Base-by-base conservation (phyloP, 2,888 invertebrate species). In the Hyalella azteca region DNA sequence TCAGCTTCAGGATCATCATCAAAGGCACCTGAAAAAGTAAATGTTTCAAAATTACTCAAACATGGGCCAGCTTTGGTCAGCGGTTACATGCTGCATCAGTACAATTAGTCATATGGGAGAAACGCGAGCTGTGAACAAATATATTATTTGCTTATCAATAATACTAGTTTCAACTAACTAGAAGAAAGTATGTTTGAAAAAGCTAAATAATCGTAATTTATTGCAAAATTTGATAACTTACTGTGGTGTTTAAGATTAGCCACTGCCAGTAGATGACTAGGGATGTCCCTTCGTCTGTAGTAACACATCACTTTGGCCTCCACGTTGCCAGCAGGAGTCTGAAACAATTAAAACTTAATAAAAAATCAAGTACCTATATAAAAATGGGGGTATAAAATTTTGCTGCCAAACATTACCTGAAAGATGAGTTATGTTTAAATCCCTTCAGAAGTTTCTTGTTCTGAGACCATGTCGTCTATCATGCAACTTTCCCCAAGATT, bases 251-350 rank as follows among this genome's bases (percentile, higher is more conserved):
- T 97, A n/a, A 75, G 75, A 91, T 99, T 99, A 86, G 98, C 98
- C 89, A 98, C 92, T 90, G 95, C 94, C 88, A 98, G 95, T 88
- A 99, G 92, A 86, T 96, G 95, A 89, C 94, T 93, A 86, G 98
- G 97, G 88, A 99, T 92, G 91, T 99, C 99, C 89, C 98, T 92
- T 90, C 99, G 92, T 90, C 99, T 91, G 90, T 96, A 98, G 91
- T 97, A 99, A 90, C 98, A 98, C 95, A 98, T 97, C 88, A 98
- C 97, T 91, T 98, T 98, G 86, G 98, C 98, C 90, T 99, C 99
- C 86, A 99, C 98, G 91, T 97, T 98, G 86, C 98, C 98, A 88
- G 93, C 95, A 87, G 95, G 93, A 87, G 97, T 98, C 93, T 93
- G 89, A 84, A 90, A 5, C 54, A 26, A 26, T 29, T 5, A 22